These are phyloP conservation scores for Galbula dea DNA, from an alignment of 2,113 vertebrate species.

Conservation along the genomic window DNA sequence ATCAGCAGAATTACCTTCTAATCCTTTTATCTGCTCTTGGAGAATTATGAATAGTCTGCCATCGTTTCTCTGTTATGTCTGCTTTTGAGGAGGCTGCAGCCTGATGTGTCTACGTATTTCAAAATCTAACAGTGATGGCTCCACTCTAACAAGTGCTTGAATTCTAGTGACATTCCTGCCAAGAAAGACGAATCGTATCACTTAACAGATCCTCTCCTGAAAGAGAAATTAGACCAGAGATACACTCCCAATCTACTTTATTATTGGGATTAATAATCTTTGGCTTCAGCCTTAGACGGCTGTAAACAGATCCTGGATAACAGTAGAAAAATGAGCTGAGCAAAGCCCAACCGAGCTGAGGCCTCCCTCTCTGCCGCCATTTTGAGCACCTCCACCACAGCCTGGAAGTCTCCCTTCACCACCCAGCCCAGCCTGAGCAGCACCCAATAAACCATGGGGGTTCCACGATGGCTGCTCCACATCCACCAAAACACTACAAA, in stretches of 20 bases:
- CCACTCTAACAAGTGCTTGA: neutral
- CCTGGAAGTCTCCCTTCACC: neutral
- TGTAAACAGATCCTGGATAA: rapidly evolving
- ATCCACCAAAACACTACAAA: neutral
- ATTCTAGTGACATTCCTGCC: neutral
- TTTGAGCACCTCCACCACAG: neutral
- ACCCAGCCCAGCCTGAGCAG: neutral
- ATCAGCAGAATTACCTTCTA: neutral
- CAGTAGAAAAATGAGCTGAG: rapidly evolving
- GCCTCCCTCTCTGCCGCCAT: neutral
- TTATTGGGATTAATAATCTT: too few species aligned
- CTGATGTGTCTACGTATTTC: neutral
- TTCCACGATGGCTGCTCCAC: neutral
- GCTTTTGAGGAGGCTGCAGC: neutral
- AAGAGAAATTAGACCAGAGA: neutral
- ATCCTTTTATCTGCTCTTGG: neutral
- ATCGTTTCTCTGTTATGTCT: neutral
- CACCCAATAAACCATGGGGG: neutral
- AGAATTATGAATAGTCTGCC: neutral
- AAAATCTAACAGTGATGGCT: neutral
- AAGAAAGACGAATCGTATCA: neutral
- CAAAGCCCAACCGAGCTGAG: rapidly evolving
- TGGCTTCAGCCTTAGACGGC: too few species aligned
- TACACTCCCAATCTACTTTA: rapidly evolving
- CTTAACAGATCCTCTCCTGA: neutral